These are phyloP conservation scores for Drosophila tripunctata DNA, from an alignment of 2,888 invertebrate genomes.

Conservation along the genomic window DNA sequence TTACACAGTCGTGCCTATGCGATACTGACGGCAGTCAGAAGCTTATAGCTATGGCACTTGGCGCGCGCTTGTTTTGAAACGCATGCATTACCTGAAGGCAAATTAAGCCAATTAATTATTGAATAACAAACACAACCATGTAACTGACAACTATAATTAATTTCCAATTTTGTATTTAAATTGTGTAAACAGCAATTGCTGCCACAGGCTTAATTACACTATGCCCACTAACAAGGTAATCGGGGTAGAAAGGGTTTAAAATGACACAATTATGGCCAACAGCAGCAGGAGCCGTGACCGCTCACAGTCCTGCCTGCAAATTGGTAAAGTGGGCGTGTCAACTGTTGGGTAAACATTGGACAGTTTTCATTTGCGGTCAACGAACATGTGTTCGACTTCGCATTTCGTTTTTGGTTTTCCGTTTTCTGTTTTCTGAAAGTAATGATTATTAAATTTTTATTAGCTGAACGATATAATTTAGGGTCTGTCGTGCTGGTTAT, in stretches of 20 bases:
- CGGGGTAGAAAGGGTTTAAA: constrained; percentile 57
- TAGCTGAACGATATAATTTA: constrained; percentile 63
- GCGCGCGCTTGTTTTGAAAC: constrained; percentile 25
- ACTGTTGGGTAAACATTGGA: constrained; percentile 81
- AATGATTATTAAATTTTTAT: constrained; percentile 68
- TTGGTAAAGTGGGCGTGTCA: constrained; percentile 73
- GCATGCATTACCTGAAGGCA: neutral
- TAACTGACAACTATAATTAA: constrained; percentile 76
- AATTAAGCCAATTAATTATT: constrained; percentile 54
- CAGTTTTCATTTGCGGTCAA: constrained; percentile 67
- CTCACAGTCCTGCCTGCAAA: constrained; percentile 37
- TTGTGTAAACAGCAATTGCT: constrained; percentile 76
- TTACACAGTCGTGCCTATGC: neutral
- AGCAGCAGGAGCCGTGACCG: constrained; percentile 15
- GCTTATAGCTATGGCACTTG: constrained; percentile 20
- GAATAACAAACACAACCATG: constrained; percentile 44
- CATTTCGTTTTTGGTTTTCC: constrained; percentile 49
- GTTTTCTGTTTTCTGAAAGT: constrained; percentile 7
- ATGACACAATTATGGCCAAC: constrained; percentile 71
- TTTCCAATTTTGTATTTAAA: constrained; percentile 71
- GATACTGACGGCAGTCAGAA: neutral
- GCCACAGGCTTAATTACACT: constrained; percentile 67
- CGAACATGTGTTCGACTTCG: constrained; percentile 76
- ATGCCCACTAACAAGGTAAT: constrained; percentile 23
- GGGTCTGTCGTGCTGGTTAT: constrained; percentile 19